A percentile compares a stretch with the other conserved stretches of the same genome.
Evolutionary conservation across 2,888 invertebrate genomes (phyloP).

Genomic region (Callyntrura sp.): DNA sequence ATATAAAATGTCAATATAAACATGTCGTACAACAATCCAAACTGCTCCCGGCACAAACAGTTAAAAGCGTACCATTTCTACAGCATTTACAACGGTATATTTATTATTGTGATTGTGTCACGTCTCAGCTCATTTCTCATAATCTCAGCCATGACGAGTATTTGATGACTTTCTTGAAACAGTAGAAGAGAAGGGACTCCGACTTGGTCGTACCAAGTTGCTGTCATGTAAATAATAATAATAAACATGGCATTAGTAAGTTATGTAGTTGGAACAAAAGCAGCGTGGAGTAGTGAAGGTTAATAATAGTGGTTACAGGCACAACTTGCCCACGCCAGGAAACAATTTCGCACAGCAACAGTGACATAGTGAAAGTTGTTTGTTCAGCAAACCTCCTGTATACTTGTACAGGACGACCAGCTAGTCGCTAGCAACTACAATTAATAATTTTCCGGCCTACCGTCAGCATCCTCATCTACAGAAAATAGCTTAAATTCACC

Average conservation of each 20-base stretch:
- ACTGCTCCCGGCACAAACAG: too few species aligned
- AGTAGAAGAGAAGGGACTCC: background rate
- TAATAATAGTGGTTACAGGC: conserved; percentile 7
- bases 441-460: too few species aligned
- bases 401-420: too few species aligned
- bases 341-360: background rate
- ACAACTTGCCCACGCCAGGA: background rate
- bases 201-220: background rate
- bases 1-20: too few species aligned
- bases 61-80: too few species aligned
- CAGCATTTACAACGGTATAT: too few species aligned
- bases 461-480: too few species aligned
- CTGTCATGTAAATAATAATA: conserved; percentile 2
- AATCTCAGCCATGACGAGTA: conserved; percentile 15
- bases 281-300: background rate
- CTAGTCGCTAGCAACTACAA: too few species aligned
- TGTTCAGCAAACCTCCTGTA: background rate
- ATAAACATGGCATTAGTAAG: background rate
- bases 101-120: conserved; percentile 41
- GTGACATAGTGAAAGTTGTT: conserved; percentile 31
- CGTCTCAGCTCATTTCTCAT: conserved; percentile 20
- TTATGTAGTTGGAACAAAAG: conserved; percentile 12
- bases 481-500: too few species aligned
- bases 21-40: too few species aligned
- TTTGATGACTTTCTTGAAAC: conserved; percentile 36